Evolutionary conservation across 2,113 vertebrate species (phyloP), one percentile per base, ranked within the genome.

Genomic region (Junco hyemalis): DNA sequence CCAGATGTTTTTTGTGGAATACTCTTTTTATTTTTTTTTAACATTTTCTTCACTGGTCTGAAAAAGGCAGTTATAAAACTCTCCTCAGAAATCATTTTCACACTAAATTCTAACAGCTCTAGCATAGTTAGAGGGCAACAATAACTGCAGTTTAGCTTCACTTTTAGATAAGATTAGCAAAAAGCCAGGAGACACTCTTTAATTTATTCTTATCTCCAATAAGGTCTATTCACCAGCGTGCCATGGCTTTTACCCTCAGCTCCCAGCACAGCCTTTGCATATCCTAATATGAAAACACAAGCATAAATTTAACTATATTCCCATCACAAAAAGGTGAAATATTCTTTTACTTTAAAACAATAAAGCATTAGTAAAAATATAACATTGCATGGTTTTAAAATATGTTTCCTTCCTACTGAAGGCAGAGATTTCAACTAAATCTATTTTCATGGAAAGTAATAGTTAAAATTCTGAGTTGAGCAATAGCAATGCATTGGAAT

Each of bases 81-180:
- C 35, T 71, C 31, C 81, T 73, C 35, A 90, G 12, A 94, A 10
- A 53, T 8, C 14, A 61, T 92, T 95, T 88, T 91, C 36, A 42
- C 65, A 68, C 36, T 68, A 29, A 89, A 74, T 63, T 92, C 61
- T 57, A 79, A 53, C 36, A 81, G 47, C 15, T 44, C 7, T 66
- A 53, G 17, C 18, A 47, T 35, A 69, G 28, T 84, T 76, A 68
- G 36, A 68, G 5, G 12, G 26, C 22, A 91, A 72, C 18, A 17
- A 56, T 68, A 83, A 74, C 42, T 76, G 29, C 70, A 93, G 47
- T 74, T 86, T 36, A 81, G 18, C 26, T 78, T 88, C 56, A 81
- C 22, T 87, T 87, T 86, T 59, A 68, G 25, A 44, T 78, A 70
- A 50, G 36, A 28, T 16, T 73, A 38, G 38, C 77, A 56, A 63